Base-by-base conservation (phyloP, 2,888 invertebrate species). In the Drosophila lutescens region DNA sequence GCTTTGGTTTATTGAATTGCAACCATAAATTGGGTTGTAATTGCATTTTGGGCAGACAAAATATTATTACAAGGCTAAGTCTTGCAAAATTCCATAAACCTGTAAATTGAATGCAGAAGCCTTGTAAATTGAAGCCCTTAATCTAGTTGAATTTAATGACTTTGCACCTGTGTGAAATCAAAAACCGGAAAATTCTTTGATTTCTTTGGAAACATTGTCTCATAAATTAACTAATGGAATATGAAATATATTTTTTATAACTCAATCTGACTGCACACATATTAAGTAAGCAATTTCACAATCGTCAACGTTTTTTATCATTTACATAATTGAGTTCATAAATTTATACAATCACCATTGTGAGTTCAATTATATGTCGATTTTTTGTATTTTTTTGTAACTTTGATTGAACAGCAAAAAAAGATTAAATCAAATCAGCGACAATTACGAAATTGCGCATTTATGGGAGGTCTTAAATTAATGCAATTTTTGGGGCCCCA, bases 1-100 rank as follows among this genome's bases (percentile, higher is more conserved):
- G 61, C 34, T 62, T 44, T 38, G 49, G 32, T 38, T 50, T 63
- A 51, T 43, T 51, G 44, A 44, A 62, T 65, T 20, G 44, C 44
- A 47, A 9, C 49, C 47, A 34, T 43, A 50, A 58, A 62, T 47
- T 38, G 60, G 36, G 47, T 59, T 47, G 30, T 36, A 60, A 61
- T 62, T 62, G 62, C 62, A 40, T 62, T 62, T 61, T 23, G 13
- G 13, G 4, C 26, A 23, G 30, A 15, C 30, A 40, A 58, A 58
- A 41, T 58, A 41, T 56, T 32, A 41, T 40, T 41, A n/a, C 15
- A 32, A 30, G 51, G 17, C 4, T 4, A 17, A 10, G 12, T 53
- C 26, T 53, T 26, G 1, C 6, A 6, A 5, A 53, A 15, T 26
- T 26, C 13, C 40, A 9, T 26, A 38, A n/a, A 8, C 10, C 7